Evolutionary conservation across 2,797 vertebrate species (phyloP), one percentile per base, ranked within the genome.

Genomic region (Mormyrops boulengeri): DNA sequence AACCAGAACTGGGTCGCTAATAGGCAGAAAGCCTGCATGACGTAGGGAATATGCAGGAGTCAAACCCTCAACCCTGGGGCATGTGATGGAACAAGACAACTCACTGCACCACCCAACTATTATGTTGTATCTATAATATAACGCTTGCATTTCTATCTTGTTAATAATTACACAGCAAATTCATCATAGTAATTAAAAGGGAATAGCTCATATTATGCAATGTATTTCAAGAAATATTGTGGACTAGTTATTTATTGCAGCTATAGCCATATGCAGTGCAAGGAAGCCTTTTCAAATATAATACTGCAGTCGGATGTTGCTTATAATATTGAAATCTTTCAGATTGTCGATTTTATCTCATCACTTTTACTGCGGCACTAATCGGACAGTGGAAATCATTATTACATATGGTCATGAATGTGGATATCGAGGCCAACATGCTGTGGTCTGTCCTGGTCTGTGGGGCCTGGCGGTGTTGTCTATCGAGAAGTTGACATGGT

Each of bases 381-480:
- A 69, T 86, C 87, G 47, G 57, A 26, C 30, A 49, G 12, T 52
- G 66, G 84, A 89, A 69, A 41, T 19, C 47, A 84, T 85, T n/a
- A 60, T 9, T 53, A 69, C 44, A 38, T 47, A 82, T 8, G 41
- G 77, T 17, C 47, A 52, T 53, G 60, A 62, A 53, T 52, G 44
- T 26, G 84, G 82, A 85, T 26, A 87, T 41, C 9, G 60, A 89
- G 84, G 60, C 26, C 47, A 85, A 87, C 82, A 52, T 50, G 88
- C 38, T 85, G 8, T 50, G 69, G 88, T 53, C 55, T 50, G 41
- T 2, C 86, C 87, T 85, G 69, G 55, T 88, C 73, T 17, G 7
- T 2, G 84, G 50, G 89, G 47, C 89, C 89, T 91, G 92, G 88
- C 89, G 38, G 85, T 49, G 17, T 90, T 89, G 88, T 89, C 87